These are phyloP conservation scores for Rhagonycha lutea DNA, from an alignment of 2,888 invertebrate species.

Conservation along the genomic window DNA sequence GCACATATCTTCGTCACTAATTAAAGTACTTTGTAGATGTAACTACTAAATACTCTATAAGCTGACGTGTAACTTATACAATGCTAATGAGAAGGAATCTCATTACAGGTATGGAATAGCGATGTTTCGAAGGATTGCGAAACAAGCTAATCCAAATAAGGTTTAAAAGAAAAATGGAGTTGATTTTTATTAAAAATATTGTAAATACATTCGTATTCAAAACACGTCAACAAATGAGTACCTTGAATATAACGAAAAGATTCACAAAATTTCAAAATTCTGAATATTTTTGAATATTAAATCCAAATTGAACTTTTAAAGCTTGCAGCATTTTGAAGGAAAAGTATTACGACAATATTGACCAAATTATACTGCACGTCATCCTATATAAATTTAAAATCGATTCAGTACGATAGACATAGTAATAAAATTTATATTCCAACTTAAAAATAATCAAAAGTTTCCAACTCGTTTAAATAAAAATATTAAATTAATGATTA, in stretches of 20 bases:
- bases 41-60: background rate
- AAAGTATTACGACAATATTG: background rate
- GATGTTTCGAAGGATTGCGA: background rate
- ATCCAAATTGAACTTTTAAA: background rate
- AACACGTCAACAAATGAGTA: background rate
- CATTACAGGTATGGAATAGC: background rate
- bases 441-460: background rate
- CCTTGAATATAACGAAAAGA: background rate
- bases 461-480: background rate
- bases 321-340: background rate
- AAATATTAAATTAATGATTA: background rate
- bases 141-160: background rate
- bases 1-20: background rate
- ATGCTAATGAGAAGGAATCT: background rate
- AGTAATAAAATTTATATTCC: background rate
- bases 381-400: background rate
- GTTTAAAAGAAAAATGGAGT: background rate
- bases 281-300: background rate
- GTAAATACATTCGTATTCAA: background rate
- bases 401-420: background rate
- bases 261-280: background rate
- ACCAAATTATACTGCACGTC: background rate
- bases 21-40: background rate
- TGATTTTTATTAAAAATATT: background rate
- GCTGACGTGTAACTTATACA: background rate